These are phyloP conservation scores for Edolisoma coerulescens DNA, from an alignment of 2,113 vertebrate species.

Conservation along the genomic window DNA sequence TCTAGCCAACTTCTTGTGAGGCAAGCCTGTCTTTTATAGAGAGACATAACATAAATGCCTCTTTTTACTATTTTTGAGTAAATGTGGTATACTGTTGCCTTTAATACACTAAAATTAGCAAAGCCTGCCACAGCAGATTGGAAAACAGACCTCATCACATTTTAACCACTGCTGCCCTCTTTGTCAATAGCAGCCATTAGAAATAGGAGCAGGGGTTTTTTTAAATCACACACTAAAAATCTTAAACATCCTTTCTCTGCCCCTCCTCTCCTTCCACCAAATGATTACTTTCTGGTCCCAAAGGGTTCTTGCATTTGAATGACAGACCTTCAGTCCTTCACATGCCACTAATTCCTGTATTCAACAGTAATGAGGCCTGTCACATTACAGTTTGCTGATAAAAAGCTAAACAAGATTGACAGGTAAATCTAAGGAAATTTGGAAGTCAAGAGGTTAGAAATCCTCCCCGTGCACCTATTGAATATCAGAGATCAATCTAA, in stretches of 20 bases:
- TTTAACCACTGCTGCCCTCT: not conserved
- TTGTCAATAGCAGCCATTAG: not conserved
- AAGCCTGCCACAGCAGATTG: not conserved
- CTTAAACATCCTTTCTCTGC: accelerated
- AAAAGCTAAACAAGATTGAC: not conserved
- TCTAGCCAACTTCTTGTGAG: not conserved
- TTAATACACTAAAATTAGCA: not conserved
- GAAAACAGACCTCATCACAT: not conserved
- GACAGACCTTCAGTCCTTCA: accelerated
- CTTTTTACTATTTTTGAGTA: constrained; percentile 8
- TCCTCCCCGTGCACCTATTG: not conserved
- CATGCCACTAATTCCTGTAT: not conserved
- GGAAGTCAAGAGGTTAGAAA: not conserved
- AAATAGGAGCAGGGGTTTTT: not conserved
- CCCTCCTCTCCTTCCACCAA: accelerated
- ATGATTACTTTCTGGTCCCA: not conserved
- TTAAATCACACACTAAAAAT: not conserved
- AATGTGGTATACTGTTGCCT: not conserved
- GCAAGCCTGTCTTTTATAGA: not conserved
- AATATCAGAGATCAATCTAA: not conserved
- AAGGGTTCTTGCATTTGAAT: not conserved
- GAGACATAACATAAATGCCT: not conserved
- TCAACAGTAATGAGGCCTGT: not conserved
- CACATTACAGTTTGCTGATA: not conserved
- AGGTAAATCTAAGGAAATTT: not conserved